phyloP scores from a whole-genome alignment of 2,888 invertebrate species.

The Peribatodes rhomboidaria region DNA sequence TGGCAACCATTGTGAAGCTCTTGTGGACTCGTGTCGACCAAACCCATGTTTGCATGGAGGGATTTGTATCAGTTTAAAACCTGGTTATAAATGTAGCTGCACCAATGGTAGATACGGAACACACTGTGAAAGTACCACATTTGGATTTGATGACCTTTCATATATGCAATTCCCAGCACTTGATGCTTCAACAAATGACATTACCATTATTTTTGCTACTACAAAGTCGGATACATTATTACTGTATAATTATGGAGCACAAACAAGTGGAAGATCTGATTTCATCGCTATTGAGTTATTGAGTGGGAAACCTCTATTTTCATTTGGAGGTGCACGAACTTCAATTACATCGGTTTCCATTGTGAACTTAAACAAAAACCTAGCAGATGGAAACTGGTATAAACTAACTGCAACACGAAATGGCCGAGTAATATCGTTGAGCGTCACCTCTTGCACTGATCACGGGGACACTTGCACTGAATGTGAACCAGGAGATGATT shows the following conservation, averaged over 20 bases:
- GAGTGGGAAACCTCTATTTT: constrained; percentile 94
- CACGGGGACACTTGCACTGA: constrained; percentile 95
- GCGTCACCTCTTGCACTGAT: constrained; percentile 93
- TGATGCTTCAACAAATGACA: constrained; percentile 96
- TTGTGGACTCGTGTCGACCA: constrained; percentile 95
- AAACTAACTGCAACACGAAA: constrained; percentile 96
- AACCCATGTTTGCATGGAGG: constrained; percentile 98
- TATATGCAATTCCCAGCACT: constrained; percentile 95
- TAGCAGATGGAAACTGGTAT: constrained; percentile 96
- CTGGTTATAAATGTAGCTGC: constrained; percentile 95
- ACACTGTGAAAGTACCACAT: constrained; percentile 96
- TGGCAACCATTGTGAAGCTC: constrained; percentile 95
- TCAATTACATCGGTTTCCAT: constrained; percentile 94
- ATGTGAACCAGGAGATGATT: constrained; percentile 93
- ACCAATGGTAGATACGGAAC: constrained; percentile 95
- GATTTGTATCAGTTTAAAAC: constrained; percentile 94
- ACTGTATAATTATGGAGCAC: constrained; percentile 96
- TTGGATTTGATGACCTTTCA: constrained; percentile 95
- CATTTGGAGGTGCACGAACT: constrained; percentile 95
- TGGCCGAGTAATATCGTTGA: constrained; percentile 94
- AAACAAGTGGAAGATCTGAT: constrained; percentile 95
- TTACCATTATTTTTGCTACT: constrained; percentile 96
- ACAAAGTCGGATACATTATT: constrained; percentile 94
- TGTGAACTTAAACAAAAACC: constrained; percentile 86
- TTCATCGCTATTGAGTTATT: constrained; percentile 97